These are phyloP conservation scores for Nowickia ferox DNA, from an alignment of 2,888 invertebrate species.

Conservation along the genomic window DNA sequence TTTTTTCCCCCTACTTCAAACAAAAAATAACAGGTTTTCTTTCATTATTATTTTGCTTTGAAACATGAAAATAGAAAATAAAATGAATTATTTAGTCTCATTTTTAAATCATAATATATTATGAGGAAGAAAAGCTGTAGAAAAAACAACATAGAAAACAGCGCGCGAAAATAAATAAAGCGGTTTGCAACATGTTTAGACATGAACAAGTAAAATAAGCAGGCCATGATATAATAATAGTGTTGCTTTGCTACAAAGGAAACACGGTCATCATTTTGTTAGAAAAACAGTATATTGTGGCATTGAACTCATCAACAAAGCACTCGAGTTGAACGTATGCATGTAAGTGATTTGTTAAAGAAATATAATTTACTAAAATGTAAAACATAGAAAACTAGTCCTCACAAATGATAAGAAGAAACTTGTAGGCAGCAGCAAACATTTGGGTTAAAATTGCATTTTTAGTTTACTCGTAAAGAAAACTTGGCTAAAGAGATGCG, in stretches of 20 bases:
- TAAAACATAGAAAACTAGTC: not conserved
- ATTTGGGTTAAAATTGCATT: constrained; percentile 1
- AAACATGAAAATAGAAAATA: constrained; percentile 21
- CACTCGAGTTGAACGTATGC: constrained; percentile 22
- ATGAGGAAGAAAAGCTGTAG: not conserved
- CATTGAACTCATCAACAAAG: constrained; percentile 61
- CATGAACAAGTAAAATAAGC: constrained; percentile 27
- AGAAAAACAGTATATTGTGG: constrained; percentile 6
- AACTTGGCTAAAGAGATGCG: not conserved
- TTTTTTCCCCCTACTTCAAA: not conserved
- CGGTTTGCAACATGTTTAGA: constrained; percentile 26
- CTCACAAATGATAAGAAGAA: not conserved
- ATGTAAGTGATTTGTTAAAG: constrained; percentile 15
- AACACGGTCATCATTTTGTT: constrained; percentile 26
- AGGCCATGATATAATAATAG: constrained; percentile 10
- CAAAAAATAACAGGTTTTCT: not conserved
- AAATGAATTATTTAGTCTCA: constrained; percentile 52
- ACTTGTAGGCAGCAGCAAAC: constrained; percentile 9
- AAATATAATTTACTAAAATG: not conserved
- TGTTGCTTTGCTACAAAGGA: not conserved
- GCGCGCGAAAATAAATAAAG: constrained; percentile 42
- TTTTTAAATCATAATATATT: not conserved
- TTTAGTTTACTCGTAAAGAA: not conserved
- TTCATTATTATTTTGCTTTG: constrained; percentile 10
- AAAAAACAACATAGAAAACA: not conserved